Conservation (phyloP, 2,113 vertebrate genomes). For the Rhabdomys dilectus region DNA sequence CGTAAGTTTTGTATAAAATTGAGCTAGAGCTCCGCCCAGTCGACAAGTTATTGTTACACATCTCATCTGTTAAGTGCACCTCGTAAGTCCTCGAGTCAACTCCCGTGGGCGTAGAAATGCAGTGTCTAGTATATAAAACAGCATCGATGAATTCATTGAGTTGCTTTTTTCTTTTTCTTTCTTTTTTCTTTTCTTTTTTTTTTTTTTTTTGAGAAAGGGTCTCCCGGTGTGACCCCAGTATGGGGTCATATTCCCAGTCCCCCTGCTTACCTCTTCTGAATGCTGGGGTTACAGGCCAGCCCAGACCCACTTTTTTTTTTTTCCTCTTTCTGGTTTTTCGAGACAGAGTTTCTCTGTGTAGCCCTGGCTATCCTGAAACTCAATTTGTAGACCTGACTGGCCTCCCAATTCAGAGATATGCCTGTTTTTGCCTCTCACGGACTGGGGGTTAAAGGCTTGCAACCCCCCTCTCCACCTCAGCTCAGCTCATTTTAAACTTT, state of each 20-base stretch:
- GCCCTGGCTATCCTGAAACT: not conserved
- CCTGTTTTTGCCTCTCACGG: no score
- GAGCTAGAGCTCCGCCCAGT: not conserved
- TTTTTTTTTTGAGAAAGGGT: not conserved
- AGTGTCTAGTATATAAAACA: not conserved
- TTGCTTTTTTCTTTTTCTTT: not conserved
- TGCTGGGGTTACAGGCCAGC: not conserved
- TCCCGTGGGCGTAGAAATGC: not conserved
- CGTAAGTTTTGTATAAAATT: not conserved
- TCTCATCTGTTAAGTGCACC: not conserved
- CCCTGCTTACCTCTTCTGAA: not conserved
- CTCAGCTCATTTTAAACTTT: not conserved
- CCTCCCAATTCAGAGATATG: not conserved
- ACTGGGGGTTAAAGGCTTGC: not conserved
- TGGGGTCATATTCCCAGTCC: not conserved
- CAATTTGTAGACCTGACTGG: not conserved
- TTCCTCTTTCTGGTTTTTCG: not conserved
- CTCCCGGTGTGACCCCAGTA: not conserved
- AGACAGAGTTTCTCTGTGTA: not conserved
- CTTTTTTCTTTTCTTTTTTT: not conserved
- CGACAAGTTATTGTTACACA: not conserved
- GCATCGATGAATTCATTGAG: not conserved
- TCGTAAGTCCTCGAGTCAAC: not conserved
- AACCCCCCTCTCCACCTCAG: not conserved
- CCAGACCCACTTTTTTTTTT: accelerated